Percentiles rank a stretch among this genome's conserved stretches.
Conservation (phyloP, 1,140 invertebrate species). For the Samia ricini region DNA sequence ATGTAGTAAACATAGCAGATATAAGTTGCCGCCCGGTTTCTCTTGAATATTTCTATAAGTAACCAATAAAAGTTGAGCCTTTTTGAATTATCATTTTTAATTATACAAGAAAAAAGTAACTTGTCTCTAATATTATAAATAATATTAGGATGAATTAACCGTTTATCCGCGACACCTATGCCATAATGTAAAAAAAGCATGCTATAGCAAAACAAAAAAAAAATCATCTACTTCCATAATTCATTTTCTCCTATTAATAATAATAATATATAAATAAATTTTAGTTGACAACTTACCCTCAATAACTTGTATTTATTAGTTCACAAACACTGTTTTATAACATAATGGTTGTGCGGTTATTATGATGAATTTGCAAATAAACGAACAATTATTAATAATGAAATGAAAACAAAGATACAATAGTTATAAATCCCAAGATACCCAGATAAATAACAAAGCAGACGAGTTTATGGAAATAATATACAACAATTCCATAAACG, state of each 20-base stretch:
- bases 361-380: not conserved
- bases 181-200: not conserved
- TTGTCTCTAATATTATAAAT: too few relatives aligned
- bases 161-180: not conserved
- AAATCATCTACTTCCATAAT: not conserved
- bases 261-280: not conserved
- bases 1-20: too few relatives aligned
- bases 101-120: too few relatives aligned
- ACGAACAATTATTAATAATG: conserved; percentile 1
- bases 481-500: not conserved
- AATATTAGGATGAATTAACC: too few relatives aligned
- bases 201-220: not conserved
- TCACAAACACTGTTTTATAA: not conserved
- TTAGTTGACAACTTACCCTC: not conserved
- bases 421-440: not conserved
- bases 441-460: not conserved
- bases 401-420: not conserved
- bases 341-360: not conserved
- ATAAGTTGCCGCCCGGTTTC: too few relatives aligned
- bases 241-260: not conserved
- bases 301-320: not conserved
- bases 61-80: too few relatives aligned
- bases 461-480: not conserved
- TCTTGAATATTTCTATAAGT: too few relatives aligned
- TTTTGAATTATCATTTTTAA: too few relatives aligned